phyloP scores from a whole-genome alignment of 2,888 invertebrate genomes.

The Hypena proboscidalis region DNA sequence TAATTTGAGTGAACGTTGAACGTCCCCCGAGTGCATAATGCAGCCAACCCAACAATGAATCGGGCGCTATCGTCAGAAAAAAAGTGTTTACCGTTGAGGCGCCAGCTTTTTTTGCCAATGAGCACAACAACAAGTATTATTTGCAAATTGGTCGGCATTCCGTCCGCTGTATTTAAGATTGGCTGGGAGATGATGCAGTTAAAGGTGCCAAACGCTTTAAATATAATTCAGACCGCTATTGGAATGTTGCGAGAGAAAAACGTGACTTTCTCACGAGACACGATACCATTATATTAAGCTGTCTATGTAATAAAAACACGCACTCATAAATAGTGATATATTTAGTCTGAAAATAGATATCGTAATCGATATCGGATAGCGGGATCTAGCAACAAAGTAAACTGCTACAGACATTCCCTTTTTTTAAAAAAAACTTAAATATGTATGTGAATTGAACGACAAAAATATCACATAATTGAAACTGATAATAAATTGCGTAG shows the following conservation, averaged over 20 bases:
- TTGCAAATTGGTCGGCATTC: conserved; percentile 31
- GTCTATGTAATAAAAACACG: conserved; percentile 4
- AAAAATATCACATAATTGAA: too few relatives aligned
- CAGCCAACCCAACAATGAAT: conserved; percentile 28
- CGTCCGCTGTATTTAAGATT: conserved; percentile 11
- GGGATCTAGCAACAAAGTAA: too few relatives aligned
- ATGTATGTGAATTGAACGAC: too few relatives aligned
- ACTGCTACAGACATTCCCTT: too few relatives aligned
- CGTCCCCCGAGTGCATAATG: background rate
- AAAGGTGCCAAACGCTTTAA: conserved; percentile 23
- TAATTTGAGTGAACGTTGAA: conserved; percentile 18
- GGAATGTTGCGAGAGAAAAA: conserved; percentile 14
- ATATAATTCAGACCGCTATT: conserved; percentile 5
- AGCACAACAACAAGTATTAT: conserved; percentile 32
- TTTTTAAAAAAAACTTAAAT: too few relatives aligned
- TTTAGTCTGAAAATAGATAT: background rate
- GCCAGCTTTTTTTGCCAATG: conserved; percentile 37
- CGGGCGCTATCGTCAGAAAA: conserved; percentile 23
- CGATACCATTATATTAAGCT: conserved; percentile 17
- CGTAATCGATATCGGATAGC: background rate
- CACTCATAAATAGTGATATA: background rate
- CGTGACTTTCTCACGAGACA: conserved; percentile 23
- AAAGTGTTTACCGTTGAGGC: conserved; percentile 32
- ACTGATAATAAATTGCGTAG: too few relatives aligned
- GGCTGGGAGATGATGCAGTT: conserved; percentile 8